Conservation (phyloP, 2,113 vertebrate species). For the Marcusenius ussheri region DNA sequence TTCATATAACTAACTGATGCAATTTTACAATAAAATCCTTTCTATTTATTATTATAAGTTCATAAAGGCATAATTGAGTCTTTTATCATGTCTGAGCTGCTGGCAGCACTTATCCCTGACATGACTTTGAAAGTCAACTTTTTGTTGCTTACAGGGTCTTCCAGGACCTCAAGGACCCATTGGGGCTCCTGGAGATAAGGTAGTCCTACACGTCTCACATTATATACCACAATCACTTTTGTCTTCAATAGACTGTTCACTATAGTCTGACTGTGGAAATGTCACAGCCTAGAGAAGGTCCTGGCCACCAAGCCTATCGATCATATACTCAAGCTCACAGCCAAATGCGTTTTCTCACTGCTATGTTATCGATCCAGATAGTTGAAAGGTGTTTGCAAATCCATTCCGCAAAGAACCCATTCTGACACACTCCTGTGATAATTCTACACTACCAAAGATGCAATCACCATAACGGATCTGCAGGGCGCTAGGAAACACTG, state of each 20-base stretch:
- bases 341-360: not conserved
- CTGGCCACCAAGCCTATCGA: not conserved
- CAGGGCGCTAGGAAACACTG: not conserved
- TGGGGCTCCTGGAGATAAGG: constrained; percentile 74
- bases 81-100: not conserved
- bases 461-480: not conserved
- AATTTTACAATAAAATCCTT: not conserved
- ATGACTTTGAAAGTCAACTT: not conserved
- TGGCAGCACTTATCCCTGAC: not conserved
- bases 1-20: not conserved
- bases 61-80: not conserved
- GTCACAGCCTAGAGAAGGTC: not conserved
- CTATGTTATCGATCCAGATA: not conserved
- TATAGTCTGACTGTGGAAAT: not conserved
- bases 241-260: not conserved
- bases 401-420: not conserved
- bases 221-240: not conserved
- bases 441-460: not conserved
- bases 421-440: not conserved
- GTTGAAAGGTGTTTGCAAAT: not conserved
- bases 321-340: not conserved
- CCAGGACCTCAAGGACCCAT: constrained; percentile 74
- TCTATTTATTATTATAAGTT: not conserved
- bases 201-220: constrained; percentile 41
- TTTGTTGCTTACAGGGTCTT: constrained; percentile 57